Evolutionary conservation across 92 coral and sea anemone species (phyloP).

Genomic region (Metridium senile): DNA sequence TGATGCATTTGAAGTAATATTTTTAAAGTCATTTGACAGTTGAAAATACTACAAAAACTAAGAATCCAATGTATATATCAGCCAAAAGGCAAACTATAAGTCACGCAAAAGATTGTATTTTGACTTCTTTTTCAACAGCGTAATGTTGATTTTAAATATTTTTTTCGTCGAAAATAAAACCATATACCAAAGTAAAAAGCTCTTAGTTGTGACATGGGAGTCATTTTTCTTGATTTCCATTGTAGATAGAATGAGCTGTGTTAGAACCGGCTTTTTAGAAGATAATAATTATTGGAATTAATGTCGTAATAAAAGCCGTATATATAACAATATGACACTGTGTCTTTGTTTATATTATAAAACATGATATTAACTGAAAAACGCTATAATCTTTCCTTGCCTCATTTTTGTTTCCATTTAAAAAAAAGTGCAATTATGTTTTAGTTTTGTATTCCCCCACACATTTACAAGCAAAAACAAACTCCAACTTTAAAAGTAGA

Average conservation of each 20-base stretch:
- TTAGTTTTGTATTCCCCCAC: too few species aligned
- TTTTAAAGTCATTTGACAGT: constrained; percentile 1
- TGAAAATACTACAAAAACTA: neutral
- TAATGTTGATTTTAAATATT: constrained; percentile 11
- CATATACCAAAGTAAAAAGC: constrained; percentile 10
- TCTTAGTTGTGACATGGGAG: neutral
- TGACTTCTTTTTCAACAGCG: constrained; percentile 21
- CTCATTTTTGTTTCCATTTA: too few species aligned
- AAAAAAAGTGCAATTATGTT: too few species aligned
- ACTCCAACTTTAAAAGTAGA: too few species aligned
- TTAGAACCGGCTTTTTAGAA: constrained; percentile 4
- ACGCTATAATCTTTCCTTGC: too few species aligned
- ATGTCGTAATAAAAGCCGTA: constrained; percentile 32
- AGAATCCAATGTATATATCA: constrained; percentile 9
- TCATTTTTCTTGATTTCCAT: constrained; percentile 33
- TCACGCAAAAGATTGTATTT: neutral
- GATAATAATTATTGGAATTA: constrained; percentile 13
- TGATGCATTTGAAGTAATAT: neutral
- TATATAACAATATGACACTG: neutral
- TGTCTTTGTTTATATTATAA: neutral
- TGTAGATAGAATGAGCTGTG: constrained; percentile 6
- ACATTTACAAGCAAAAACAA: too few species aligned
- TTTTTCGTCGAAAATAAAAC: constrained; percentile 28
- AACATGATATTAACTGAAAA: too few species aligned
- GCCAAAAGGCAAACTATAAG: neutral